These are phyloP conservation scores for Acronicta psi DNA, from an alignment of 2,888 invertebrate genomes.

Conservation along the genomic window DNA sequence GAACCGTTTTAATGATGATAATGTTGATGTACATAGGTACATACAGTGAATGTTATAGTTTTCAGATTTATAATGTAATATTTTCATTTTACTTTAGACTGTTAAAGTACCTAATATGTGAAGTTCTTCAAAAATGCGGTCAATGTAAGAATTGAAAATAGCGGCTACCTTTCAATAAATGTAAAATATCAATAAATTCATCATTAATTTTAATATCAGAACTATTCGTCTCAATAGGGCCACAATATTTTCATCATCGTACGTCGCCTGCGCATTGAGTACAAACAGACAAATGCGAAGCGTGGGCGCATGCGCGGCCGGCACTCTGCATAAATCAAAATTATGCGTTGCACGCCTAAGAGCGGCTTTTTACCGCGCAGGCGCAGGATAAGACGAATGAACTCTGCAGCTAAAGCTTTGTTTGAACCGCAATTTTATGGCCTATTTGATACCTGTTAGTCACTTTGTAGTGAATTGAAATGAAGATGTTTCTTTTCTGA, in stretches of 20 bases:
- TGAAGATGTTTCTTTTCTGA: slow-evolving; percentile 36
- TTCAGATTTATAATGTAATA: no score
- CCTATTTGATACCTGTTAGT: slow-evolving; percentile 44
- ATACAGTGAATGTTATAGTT: slow-evolving; percentile 23
- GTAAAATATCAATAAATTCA: not conserved
- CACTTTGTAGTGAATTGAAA: slow-evolving; percentile 39
- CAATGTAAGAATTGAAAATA: no score
- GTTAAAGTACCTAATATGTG: no score
- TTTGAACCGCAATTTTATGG: slow-evolving; percentile 44
- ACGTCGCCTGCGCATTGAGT: slow-evolving; percentile 45
- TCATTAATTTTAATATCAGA: slow-evolving; percentile 15
- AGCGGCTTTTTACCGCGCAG: slow-evolving; percentile 54
- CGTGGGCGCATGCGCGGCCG: slow-evolving; percentile 69
- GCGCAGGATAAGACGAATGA: slow-evolving; percentile 56
- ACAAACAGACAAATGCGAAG: slow-evolving; percentile 61
- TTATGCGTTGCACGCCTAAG: slow-evolving; percentile 63
- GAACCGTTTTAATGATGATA: slow-evolving; percentile 46
- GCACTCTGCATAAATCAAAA: slow-evolving; percentile 79
- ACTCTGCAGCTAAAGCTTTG: slow-evolving; percentile 48
- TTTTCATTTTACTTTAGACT: no score
- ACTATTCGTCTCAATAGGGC: slow-evolving; percentile 28
- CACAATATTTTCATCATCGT: slow-evolving; percentile 47
- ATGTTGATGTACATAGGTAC: no score
- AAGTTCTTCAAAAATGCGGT: no score
- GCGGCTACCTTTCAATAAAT: no score